A percentile compares a stretch with the other conserved stretches of the same genome.
These are phyloP conservation scores for Leptopilina boulardi DNA, from an alignment of 1,140 invertebrate genomes.

Conservation along the genomic window DNA sequence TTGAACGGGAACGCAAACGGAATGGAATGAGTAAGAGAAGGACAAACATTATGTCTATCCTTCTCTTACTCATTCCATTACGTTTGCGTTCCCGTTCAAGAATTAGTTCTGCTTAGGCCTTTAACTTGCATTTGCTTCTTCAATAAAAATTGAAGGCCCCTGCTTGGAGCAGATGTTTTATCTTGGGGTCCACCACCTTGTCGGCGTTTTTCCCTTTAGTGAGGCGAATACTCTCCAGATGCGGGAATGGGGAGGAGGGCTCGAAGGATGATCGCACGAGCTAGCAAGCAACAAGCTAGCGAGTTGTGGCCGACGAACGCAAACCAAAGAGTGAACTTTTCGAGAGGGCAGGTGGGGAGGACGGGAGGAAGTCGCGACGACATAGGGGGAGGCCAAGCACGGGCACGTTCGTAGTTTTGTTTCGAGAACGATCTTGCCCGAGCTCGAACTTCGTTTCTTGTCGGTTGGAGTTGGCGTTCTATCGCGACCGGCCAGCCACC, in stretches of 20 bases:
- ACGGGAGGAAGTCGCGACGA: slow-evolving; percentile 23
- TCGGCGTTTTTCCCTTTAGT: slow-evolving; percentile 25
- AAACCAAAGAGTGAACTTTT: neutral
- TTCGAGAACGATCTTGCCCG: slow-evolving; percentile 23
- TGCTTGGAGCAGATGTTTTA: slow-evolving; percentile 29
- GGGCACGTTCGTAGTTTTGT: slow-evolving; percentile 31
- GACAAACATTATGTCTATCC: too few relatives aligned
- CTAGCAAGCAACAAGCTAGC: slow-evolving; percentile 16
- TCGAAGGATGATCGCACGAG: slow-evolving; percentile 21
- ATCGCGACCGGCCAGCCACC: slow-evolving; percentile 16
- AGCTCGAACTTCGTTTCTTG: neutral
- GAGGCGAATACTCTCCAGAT: slow-evolving; percentile 8
- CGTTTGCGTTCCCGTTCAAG: too few relatives aligned
- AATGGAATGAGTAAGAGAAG: too few relatives aligned
- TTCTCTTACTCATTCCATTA: too few relatives aligned
- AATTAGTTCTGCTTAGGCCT: too few relatives aligned
- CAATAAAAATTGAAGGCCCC: slow-evolving; percentile 20
- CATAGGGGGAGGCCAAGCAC: slow-evolving; percentile 23
- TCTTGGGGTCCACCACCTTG: slow-evolving; percentile 12
- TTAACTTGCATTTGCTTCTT: slow-evolving; percentile 11
- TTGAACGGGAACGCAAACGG: too few relatives aligned
- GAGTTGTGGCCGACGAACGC: neutral
- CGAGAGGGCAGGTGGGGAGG: neutral
- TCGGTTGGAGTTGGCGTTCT: slow-evolving; percentile 27
- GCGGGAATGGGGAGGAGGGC: slow-evolving; percentile 7